These are phyloP conservation scores for Drosophila athabasca DNA, from an alignment of 1,140 invertebrate genomes.

Conservation along the genomic window DNA sequence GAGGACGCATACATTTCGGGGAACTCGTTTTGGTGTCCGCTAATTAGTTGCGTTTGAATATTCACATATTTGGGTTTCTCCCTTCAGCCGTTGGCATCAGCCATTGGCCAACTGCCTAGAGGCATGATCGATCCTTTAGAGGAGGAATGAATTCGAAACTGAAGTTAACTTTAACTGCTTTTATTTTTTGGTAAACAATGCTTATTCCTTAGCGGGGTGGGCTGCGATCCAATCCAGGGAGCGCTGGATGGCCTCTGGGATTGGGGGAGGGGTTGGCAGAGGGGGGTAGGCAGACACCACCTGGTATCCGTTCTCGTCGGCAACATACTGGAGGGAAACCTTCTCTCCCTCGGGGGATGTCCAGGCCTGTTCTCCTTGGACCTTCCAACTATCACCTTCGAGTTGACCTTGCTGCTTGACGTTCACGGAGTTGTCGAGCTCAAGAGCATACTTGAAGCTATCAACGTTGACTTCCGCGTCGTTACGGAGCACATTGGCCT, in stretches of 20 bases:
- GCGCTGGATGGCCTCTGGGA: slow-evolving; percentile 86
- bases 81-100: too few relatives aligned
- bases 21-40: slow-evolving; percentile 43
- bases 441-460: slow-evolving; percentile 83
- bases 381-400: slow-evolving; percentile 87
- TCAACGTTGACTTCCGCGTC: slow-evolving; percentile 50
- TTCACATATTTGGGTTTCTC: not conserved
- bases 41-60: slow-evolving; percentile 2
- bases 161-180: slow-evolving; percentile 32
- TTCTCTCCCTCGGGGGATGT: slow-evolving; percentile 88
- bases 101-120: too few relatives aligned
- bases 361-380: slow-evolving; percentile 89
- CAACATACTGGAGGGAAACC: slow-evolving; percentile 76
- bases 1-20: slow-evolving; percentile 23
- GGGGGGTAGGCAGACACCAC: slow-evolving; percentile 84
- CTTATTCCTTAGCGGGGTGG: slow-evolving; percentile 57
- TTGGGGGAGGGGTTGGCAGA: slow-evolving; percentile 88
- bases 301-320: slow-evolving; percentile 90
- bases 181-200: slow-evolving; percentile 43
- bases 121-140: slow-evolving; percentile 2
- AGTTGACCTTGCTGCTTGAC: slow-evolving; percentile 90
- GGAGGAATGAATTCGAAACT: not conserved
- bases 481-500: slow-evolving; percentile 41
- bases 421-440: slow-evolving; percentile 92
- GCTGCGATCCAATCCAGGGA: slow-evolving; percentile 84